phyloP scores from a whole-genome alignment of 2,797 vertebrate genomes.

The Botia kubotai region DNA sequence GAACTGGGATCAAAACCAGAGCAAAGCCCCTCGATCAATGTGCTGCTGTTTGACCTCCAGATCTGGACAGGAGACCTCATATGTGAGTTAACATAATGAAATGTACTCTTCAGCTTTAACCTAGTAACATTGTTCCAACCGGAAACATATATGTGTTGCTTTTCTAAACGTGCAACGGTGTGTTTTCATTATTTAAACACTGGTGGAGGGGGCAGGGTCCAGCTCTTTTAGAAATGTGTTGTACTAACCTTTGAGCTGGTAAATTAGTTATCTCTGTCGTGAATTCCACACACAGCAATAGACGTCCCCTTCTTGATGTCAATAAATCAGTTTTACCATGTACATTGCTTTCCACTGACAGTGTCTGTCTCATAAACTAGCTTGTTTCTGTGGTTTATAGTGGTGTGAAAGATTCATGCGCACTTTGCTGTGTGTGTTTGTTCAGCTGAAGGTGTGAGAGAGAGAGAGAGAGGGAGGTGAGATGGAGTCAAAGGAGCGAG shows the following conservation, averaged over 20 bases:
- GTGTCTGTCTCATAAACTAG: background rate
- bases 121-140: background rate
- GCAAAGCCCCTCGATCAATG: slow-evolving; percentile 22
- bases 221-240: background rate
- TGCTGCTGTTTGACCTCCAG: slow-evolving; percentile 24
- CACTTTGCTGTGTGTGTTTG: slow-evolving; percentile 1
- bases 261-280: background rate
- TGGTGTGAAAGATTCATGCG: background rate
- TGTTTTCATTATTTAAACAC: background rate
- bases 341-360: background rate
- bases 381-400: background rate
- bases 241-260: background rate
- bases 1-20: slow-evolving; percentile 14
- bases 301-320: background rate
- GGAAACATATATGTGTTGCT: background rate
- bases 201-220: background rate
- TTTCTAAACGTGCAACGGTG: background rate
- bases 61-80: slow-evolving; percentile 24
- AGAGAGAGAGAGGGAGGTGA: slow-evolving; percentile 65
- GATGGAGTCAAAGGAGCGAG: slow-evolving; percentile 84
- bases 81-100: slow-evolving; percentile 32
- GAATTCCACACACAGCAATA: background rate
- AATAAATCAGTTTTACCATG: background rate
- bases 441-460: slow-evolving; percentile 35
- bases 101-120: slow-evolving; percentile 9